Conservation (phyloP, 2,113 vertebrate species). For the Ciconia boyciana region DNA sequence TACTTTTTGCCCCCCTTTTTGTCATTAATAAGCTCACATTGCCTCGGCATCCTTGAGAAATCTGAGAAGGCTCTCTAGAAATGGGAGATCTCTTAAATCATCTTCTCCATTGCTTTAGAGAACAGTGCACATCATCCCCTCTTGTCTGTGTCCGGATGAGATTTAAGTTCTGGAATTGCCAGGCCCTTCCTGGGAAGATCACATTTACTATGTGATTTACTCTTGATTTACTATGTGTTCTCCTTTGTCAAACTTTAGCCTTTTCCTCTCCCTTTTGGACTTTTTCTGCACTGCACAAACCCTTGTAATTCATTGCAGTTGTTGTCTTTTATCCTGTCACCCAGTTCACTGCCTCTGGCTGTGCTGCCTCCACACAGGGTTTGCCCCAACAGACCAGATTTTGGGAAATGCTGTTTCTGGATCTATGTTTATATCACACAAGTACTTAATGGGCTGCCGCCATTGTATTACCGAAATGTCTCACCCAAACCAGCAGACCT, state of each 20-base stretch:
- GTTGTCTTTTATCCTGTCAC: neutral
- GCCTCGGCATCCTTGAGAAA: neutral
- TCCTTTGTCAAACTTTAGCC: neutral
- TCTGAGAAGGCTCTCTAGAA: neutral
- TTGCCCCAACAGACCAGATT: neutral
- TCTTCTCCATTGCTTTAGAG: neutral
- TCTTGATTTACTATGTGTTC: neutral
- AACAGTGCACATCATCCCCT: neutral
- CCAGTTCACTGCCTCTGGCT: neutral
- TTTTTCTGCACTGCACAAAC: neutral
- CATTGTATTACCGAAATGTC: neutral
- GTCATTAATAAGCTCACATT: neutral
- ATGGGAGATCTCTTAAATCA: neutral
- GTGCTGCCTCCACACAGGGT: neutral
- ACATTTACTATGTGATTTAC: neutral
- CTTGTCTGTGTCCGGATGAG: neutral
- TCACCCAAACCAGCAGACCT: neutral
- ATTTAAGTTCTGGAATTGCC: neutral
- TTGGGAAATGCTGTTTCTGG: neutral
- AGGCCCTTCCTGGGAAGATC: neutral
- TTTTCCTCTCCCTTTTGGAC: neutral
- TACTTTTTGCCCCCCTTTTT: neutral
- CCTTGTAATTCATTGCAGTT: neutral
- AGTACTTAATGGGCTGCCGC: neutral
- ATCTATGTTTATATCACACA: neutral